These are phyloP conservation scores for Brachymystax lenok DNA, from an alignment of 2,797 vertebrate species.

Conservation along the genomic window DNA sequence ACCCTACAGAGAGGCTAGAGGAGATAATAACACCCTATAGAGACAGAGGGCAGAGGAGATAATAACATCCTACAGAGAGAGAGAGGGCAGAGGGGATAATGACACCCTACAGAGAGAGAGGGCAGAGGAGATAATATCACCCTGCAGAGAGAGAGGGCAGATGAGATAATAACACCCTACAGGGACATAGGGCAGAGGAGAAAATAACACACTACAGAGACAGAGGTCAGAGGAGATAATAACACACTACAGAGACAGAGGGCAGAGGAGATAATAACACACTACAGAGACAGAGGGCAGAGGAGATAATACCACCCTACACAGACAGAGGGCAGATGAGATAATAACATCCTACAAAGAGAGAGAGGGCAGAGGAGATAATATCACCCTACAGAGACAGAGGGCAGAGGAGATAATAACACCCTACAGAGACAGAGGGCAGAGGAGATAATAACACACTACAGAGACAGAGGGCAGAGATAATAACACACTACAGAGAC, in stretches of 20 bases:
- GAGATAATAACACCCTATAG: too few relatives aligned
- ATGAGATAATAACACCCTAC: too few relatives aligned
- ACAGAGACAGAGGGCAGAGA: too few relatives aligned
- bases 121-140: not conserved
- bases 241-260: too few relatives aligned
- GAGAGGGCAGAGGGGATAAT: too few relatives aligned
- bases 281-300: not conserved
- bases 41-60: not conserved
- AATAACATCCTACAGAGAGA: not conserved
- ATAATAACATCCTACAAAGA: not conserved
- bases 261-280: not conserved
- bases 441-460: too few relatives aligned
- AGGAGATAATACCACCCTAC: too few relatives aligned
- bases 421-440: not conserved
- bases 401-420: not conserved
- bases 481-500: not conserved
- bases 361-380: too few relatives aligned
- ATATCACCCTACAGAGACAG: too few relatives aligned
- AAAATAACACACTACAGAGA: not conserved
- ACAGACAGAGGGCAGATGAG: too few relatives aligned
- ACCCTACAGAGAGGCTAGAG: not conserved
- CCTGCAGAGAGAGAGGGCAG: not conserved
- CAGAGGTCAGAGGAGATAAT: too few relatives aligned
- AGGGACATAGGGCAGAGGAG: not conserved
- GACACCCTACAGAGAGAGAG: too few relatives aligned